Base-by-base conservation (phyloP, 2,113 vertebrate species). In the Grantiella picta region DNA sequence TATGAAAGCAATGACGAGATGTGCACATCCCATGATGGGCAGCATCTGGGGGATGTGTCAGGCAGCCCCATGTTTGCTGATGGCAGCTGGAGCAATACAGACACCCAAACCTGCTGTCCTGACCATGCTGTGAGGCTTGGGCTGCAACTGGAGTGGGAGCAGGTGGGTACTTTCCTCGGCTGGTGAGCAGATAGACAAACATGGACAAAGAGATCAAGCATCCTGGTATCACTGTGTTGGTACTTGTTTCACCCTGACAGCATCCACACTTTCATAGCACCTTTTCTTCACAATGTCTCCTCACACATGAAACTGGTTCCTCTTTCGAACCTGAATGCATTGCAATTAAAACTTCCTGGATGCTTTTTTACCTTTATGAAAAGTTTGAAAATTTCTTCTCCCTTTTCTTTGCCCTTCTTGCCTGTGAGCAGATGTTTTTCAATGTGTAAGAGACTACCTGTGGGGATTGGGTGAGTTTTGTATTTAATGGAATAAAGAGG, bases 221-320 rank as follows among this genome's bases (percentile, higher is more conserved):
- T 31, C 16, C 54, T 52, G n/a, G 22, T 45, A 31, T 70, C 23
- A 36, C 35, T 2, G 0, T 45, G 17, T 20, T 3, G 0, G 18
- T 72, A 44, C 17, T 85, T 3, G 0, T 76, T 92, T 76, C 75
- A 57, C 63, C 25, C 70, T 52, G 50, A 59, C 33, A 54, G 10
- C 0, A 1, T 18, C 19, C 47, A 11, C 8, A 21, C 2, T 45
- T 73, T 81, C 2, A 0, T 12, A 73, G n/a, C 28, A 53, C 15
- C 15, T 73, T 86, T 28, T 13, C 33, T 49, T 83, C 64, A 52
- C 10, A 44, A 16, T 59, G 60, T 86, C 24, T 63, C 45, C 40
- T 80, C 50, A 24, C 8, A 28, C 1, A 0, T 44, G 38, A 80
- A 82, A 78, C 16, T 9, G 23, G 6, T 5, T 92, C 18, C 52